Evolutionary conservation across 2,888 invertebrate species (phyloP), one percentile per base, ranked within the genome.

Genomic region (Cancer borealis): DNA sequence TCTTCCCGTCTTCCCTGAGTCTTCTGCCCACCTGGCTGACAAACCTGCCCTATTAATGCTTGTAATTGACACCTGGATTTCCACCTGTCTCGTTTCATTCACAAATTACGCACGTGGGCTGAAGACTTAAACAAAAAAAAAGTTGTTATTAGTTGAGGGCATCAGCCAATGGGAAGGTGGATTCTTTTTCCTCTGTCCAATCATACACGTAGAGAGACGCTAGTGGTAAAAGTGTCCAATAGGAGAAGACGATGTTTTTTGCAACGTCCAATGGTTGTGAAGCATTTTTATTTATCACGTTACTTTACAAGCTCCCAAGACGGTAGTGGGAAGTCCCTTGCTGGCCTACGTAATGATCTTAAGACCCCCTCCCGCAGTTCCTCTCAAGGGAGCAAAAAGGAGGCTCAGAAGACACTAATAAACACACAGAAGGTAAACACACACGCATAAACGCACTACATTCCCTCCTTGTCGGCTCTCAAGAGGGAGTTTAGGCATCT

Each of bases 71-170:
- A 66, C 39, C 30, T 46, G 30, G 66, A 60, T 66, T 91, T 26
- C 66, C 45, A 45, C 66, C 91, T 91, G 66, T 66, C 91, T 91
- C 66, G 66, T 91, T 66, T 47, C 66, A 91, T 66, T 91, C 66
- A 45, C 91, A 91, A 91, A 91, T 66, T 91, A 91, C 66, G 14
- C 66, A 91, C 66, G 45, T 91, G 45, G 45, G 39, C n/a, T 66
- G 66, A 39, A 91, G 39, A 66, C 47, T 90, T 91, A 66, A 66
- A 4, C 30, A 45, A 88, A 88, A 88, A 60, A 60, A 45, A 39
- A 17, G 14, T 90, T 66, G 66, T 91, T 91, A 91, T 91, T 91
- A 91, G 91, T 91, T 91, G 66, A 17, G 66, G 91, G 60, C n/a
- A 54, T n/a, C 60, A 91, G 91, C 91, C 91, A 91, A 91, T 91